Evolutionary conservation across 2,888 invertebrate species (phyloP).

Genomic region (Adela reaumurella): DNA sequence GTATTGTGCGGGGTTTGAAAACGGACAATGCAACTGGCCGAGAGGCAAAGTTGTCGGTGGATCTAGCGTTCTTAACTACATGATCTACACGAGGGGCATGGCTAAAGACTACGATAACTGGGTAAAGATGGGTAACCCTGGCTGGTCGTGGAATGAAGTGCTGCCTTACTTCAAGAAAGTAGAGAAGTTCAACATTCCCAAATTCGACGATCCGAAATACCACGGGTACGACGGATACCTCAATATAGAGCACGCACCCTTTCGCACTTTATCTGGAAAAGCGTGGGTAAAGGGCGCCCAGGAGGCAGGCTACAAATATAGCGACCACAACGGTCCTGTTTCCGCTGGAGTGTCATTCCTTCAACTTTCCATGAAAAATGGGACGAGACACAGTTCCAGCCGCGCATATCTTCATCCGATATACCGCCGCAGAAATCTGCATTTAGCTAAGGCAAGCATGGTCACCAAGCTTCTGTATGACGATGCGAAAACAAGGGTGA

Average conservation of each 20-base stretch:
- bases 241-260: slow-evolving; percentile 52
- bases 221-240: slow-evolving; percentile 58
- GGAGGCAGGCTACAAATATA: slow-evolving; percentile 56
- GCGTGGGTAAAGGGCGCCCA: slow-evolving; percentile 61
- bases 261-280: slow-evolving; percentile 43
- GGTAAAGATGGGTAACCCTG: slow-evolving; percentile 66
- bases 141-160: slow-evolving; percentile 71
- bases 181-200: slow-evolving; percentile 64
- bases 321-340: slow-evolving; percentile 60
- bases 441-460: slow-evolving; percentile 56
- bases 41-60: slow-evolving; percentile 82
- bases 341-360: slow-evolving; percentile 60
- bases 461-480: slow-evolving; percentile 60
- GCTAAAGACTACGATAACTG: slow-evolving; percentile 73
- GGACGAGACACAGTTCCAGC: slow-evolving; percentile 64
- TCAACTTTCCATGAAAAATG: slow-evolving; percentile 63
- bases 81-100: slow-evolving; percentile 75
- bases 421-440: slow-evolving; percentile 57
- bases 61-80: slow-evolving; percentile 73
- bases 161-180: slow-evolving; percentile 75
- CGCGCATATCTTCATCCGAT: slow-evolving; percentile 64
- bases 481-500: slow-evolving; percentile 48
- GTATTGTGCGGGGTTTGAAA: slow-evolving; percentile 72
- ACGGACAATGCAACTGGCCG: slow-evolving; percentile 74
- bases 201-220: slow-evolving; percentile 43